These are phyloP conservation scores for Drosophila testacea DNA, from an alignment of 2,888 invertebrate genomes.

Conservation along the genomic window DNA sequence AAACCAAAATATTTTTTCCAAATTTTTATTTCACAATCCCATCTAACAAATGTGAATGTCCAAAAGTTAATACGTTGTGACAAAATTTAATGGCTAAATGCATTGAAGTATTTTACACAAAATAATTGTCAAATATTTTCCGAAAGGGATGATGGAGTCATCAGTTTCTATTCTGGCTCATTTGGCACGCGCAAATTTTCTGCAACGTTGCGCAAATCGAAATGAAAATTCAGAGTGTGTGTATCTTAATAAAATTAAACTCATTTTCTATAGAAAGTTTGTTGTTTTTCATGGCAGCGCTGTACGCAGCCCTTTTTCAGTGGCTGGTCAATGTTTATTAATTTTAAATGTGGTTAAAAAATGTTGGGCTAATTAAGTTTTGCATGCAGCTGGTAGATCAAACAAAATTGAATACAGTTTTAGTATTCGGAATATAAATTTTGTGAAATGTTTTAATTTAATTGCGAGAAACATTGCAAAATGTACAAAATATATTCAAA, in stretches of 20 bases:
- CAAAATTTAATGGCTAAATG: conserved; percentile 12
- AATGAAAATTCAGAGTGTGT: conserved; percentile 32
- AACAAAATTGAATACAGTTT: not conserved
- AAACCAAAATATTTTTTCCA: too few species aligned
- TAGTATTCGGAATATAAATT: not conserved
- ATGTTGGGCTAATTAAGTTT: conserved; percentile 59
- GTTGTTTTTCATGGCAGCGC: not conserved
- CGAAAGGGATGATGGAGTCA: not conserved
- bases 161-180: conserved; percentile 30
- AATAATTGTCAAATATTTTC: conserved; percentile 45
- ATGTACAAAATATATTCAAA: not conserved
- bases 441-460: conserved; percentile 11
- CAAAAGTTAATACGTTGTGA: too few species aligned
- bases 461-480: conserved; percentile 11
- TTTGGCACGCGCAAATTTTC: conserved; percentile 50
- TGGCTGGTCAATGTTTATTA: conserved; percentile 35
- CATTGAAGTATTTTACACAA: conserved; percentile 20
- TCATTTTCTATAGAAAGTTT: conserved; percentile 19
- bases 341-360: conserved; percentile 59
- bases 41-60: too few species aligned
- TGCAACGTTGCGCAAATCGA: conserved; percentile 31
- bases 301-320: conserved; percentile 9
- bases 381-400: conserved; percentile 12
- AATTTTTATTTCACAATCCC: too few species aligned
- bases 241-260: conserved; percentile 48